phyloP scores from a whole-genome alignment of 2,797 vertebrate species.

The Dicrostonyx torquatus region DNA sequence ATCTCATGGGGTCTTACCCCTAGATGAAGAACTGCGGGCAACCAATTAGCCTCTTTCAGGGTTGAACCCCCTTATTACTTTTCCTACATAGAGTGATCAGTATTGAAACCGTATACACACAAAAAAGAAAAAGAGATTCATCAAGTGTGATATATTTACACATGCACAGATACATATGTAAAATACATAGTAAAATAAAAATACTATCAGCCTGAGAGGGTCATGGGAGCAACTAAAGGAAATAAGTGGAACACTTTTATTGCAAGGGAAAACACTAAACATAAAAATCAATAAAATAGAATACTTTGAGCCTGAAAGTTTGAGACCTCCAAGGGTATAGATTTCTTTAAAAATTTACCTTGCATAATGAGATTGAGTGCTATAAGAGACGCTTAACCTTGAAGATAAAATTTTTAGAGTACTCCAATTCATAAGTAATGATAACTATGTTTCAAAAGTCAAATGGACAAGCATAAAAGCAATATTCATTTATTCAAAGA shows the following conservation, averaged over 20 bases:
- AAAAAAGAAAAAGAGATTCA: not conserved
- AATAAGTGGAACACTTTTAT: not conserved
- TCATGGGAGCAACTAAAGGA: not conserved
- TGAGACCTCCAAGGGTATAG: slow-evolving; percentile 3
- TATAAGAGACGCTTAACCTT: slow-evolving; percentile 27
- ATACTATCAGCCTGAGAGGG: not conserved
- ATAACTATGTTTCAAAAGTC: not conserved
- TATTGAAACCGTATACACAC: not conserved
- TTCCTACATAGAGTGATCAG: not conserved
- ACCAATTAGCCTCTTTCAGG: not conserved
- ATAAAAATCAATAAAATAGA: not conserved
- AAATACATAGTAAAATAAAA: not conserved
- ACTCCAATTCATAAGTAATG: not conserved
- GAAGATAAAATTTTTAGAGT: not conserved
- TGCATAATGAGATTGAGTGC: not conserved
- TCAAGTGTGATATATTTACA: not conserved
- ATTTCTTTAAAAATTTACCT: not conserved
- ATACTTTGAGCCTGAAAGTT: not conserved
- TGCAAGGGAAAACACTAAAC: not conserved
- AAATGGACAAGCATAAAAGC: not conserved
- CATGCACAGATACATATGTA: not conserved
- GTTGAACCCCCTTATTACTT: not conserved
- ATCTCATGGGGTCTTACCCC: not conserved
- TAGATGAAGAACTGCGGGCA: not conserved
- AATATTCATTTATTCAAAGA: not conserved